A percentile compares a stretch with the other conserved stretches of the same genome.
These are phyloP conservation scores for Ptyas mucosa DNA, from an alignment of 2,113 vertebrate species.

Conservation along the genomic window DNA sequence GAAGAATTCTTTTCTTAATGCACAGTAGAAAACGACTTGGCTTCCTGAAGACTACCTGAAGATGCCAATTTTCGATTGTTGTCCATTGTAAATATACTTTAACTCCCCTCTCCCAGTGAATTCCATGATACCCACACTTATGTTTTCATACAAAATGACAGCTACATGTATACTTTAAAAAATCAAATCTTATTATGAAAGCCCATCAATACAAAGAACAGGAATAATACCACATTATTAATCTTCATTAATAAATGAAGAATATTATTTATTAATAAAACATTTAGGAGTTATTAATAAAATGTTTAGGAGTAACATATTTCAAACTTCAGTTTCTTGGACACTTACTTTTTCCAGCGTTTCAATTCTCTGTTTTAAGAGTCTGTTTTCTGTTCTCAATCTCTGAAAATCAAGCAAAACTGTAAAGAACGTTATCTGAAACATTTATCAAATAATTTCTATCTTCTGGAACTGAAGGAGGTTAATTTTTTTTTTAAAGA, in stretches of 20 bases:
- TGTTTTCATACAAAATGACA: background rate
- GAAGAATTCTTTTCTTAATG: background rate
- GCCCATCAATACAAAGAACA: background rate
- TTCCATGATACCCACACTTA: background rate
- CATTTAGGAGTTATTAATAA: background rate
- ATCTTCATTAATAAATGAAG: too few relatives aligned
- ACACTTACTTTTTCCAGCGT: slow-evolving; percentile 96
- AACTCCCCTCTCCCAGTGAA: background rate
- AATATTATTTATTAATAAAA: background rate
- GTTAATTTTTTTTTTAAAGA: background rate
- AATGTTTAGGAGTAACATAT: background rate
- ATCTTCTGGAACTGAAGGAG: background rate
- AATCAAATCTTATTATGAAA: background rate
- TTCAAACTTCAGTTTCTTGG: background rate
- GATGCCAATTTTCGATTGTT: background rate
- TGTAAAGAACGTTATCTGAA: background rate
- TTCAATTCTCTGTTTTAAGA: slow-evolving; percentile 97
- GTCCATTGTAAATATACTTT: background rate
- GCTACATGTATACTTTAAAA: background rate
- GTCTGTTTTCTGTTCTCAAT: slow-evolving; percentile 92
- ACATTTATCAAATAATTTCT: background rate
- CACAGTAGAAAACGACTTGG: background rate
- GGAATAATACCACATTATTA: background rate
- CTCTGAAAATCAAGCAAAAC: slow-evolving; percentile 75
- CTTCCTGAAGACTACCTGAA: background rate